A percentile compares a stretch with the other conserved stretches of the same genome.
These are phyloP conservation scores for Epinephelus coioides DNA, from an alignment of 2,797 vertebrate species.

Conservation along the genomic window DNA sequence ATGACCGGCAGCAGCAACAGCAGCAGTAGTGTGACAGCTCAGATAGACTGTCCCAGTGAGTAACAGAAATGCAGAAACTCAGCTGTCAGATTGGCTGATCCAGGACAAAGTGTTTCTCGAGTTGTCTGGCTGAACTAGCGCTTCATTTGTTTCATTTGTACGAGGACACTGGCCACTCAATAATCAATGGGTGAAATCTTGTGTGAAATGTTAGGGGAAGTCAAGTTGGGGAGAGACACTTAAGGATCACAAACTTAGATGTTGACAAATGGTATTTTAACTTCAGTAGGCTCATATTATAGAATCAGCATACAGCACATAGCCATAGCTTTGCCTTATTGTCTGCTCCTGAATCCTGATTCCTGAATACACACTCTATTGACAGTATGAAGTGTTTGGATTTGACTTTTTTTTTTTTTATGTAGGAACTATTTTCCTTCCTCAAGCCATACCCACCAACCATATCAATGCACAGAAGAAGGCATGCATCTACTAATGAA, in stretches of 20 bases:
- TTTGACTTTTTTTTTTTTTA: background rate
- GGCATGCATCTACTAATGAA: too few relatives aligned
- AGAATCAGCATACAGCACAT: background rate
- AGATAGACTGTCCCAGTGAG: too few relatives aligned
- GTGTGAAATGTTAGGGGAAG: too few relatives aligned
- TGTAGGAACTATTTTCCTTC: too few relatives aligned
- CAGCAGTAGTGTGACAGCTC: too few relatives aligned
- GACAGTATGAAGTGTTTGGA: background rate
- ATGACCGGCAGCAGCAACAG: too few relatives aligned
- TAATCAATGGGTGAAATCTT: constrained; percentile 2
- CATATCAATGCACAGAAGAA: too few relatives aligned
- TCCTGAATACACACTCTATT: background rate
- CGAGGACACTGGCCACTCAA: background rate
- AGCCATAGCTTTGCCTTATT: background rate
- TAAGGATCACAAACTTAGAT: background rate
- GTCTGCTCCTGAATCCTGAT: background rate
- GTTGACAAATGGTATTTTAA: background rate
- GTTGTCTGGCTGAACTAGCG: background rate
- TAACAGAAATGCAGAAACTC: too few relatives aligned
- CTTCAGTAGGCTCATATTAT: background rate
- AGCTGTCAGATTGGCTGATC: too few relatives aligned
- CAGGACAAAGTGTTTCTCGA: too few relatives aligned
- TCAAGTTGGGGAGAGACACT: too few relatives aligned
- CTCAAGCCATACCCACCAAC: too few relatives aligned
- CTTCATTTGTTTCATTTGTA: constrained; percentile 9